phyloP scores from a whole-genome alignment of 2,888 invertebrate genomes.

The Platerodrilus igneus region DNA sequence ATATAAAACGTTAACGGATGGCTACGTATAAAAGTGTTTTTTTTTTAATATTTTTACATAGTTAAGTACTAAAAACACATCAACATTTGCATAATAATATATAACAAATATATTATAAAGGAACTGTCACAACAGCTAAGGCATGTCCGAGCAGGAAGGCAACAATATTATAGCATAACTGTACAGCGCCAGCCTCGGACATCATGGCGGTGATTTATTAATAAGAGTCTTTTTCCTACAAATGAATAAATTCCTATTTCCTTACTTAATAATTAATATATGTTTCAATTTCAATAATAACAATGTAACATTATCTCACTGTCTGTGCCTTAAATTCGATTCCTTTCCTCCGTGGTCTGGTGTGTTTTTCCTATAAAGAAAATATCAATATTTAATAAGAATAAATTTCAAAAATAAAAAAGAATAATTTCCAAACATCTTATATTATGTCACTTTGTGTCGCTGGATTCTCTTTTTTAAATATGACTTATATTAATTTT shows the following conservation, averaged over 20 bases:
- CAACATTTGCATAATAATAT: conserved; percentile 11
- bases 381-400: conserved; percentile 4
- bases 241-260: conserved; percentile 25
- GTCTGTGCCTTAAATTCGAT: conserved; percentile 49
- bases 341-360: conserved; percentile 51
- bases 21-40: conserved; percentile 17
- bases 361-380: conserved; percentile 48
- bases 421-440: too few relatives aligned
- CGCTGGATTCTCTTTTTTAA: too few relatives aligned
- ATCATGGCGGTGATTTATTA: conserved; percentile 26
- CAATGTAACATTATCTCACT: conserved; percentile 39
- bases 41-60: conserved; percentile 11
- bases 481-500: too few relatives aligned
- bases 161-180: conserved; percentile 27
- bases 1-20: conserved; percentile 16
- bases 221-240: conserved; percentile 29
- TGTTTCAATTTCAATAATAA: conserved; percentile 24
- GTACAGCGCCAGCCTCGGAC: conserved; percentile 29
- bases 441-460: too few relatives aligned
- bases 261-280: conserved; percentile 22
- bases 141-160: conserved; percentile 26
- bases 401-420: not conserved
- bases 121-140: conserved; percentile 23
- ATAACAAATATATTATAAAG: conserved; percentile 24
- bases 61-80: conserved; percentile 14